Base-by-base conservation (phyloP, 2,888 invertebrate species). In the Balanococcus diminutus region DNA sequence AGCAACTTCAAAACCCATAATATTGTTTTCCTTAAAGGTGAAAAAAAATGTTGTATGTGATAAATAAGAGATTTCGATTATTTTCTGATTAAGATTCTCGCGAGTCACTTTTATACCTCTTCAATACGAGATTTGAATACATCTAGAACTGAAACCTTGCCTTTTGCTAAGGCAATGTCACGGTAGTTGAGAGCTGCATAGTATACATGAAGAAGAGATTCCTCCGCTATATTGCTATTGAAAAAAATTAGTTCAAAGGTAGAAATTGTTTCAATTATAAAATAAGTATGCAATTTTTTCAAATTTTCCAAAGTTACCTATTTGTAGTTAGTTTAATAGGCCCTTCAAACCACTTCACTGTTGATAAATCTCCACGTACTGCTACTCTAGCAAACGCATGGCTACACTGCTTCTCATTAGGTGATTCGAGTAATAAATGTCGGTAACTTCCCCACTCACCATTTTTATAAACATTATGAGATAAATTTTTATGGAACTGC, bases 141-240 rank as follows among this genome's bases (percentile, higher is more conserved):
- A 0, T 95, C 93, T 89, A 98, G 98, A 0, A 93, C 93, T 8
- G 95, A 94, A 6, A 98, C 92, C 89, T 96, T 96, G 1, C 97
- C 98, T 0, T 96, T 96, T 0, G 97, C 96, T 0, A 96, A 91
- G 98, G 98, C 98, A 0, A 98, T 92, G 90, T 98, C 98, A 89
- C 96, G 94, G 93, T 98, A 98, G 91, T 98, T 99, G 14, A 98
- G 90, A 0, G 97, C 93, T 0, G 96, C 91, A 89, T 95, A 96
- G 88, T 94, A 92, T 0, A 95, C 92, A 89, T 92, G 89, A 0
- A 92, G 39, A 5, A 81, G 25, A 1, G 56, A 22, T 8, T 61
- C 8, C 5, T 61, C 61, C 0, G 9, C 22, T 61, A 25, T 61
- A 19, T 61, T 9, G 11, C 61, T 56, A 19, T 56, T n/a, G n/a